Base-by-base conservation (phyloP, 2,888 invertebrate genomes). In the Drosophila incognita region DNA sequence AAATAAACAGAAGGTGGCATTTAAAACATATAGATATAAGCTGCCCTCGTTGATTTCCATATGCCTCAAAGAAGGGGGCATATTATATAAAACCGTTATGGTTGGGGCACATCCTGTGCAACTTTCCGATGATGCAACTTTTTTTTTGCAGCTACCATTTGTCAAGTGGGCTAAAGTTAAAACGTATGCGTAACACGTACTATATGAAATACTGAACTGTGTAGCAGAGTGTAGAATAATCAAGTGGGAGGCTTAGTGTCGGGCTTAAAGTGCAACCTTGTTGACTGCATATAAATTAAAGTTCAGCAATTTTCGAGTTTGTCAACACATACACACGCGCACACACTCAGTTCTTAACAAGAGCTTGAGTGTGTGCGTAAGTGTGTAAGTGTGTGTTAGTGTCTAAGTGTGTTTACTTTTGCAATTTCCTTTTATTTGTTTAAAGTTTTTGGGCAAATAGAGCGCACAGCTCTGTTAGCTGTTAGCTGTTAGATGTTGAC, bases 361-460 rank as follows among this genome's bases (percentile, higher is more conserved):
- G 60, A 65, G 51, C 60, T 56, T 64, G 46, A 33, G 54, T 62
- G 62, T 76, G 60, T 58, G 49, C 65, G 40, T 52, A 40, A 53
- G 51, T 72, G 42, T 61, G 58, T 51, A 63, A 71, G 62, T 62
- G 40, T 65, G 48, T 60, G 57, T 74, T 59, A 88, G 69, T 70
- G 69, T 58, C 70, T 69, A 85, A 89, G 87, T 88, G 84, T 87
- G 87, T 90, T 90, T 87, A 76, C 90, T 82, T 90, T 79, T 70
- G 79, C 82, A 87, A 87, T 90, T 90, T 90, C 74, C 90, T 73
- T 70, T 71, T 88, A 89, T 87, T 87, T 88, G 81, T 72, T 82
- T 81, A 76, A 89, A 87, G 88, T 89, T 87, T 74, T 79, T 73
- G 56, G 58, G 83, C 85, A 89, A 89, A 89, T 83, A 89, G 66